phyloP scores from a whole-genome alignment of 2,113 vertebrate genomes.

The Hemiscyllium ocellatum region DNA sequence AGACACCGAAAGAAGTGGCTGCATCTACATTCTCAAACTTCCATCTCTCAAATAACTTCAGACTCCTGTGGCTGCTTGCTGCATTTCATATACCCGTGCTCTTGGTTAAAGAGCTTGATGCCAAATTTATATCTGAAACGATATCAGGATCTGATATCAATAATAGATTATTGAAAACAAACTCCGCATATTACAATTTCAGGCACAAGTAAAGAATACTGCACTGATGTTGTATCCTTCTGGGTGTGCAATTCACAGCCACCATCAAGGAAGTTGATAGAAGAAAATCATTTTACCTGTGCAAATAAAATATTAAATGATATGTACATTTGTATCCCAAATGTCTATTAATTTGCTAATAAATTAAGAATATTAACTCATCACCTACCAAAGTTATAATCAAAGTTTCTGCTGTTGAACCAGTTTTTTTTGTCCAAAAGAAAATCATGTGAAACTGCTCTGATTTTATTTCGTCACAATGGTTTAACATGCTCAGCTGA shows the following conservation, averaged over 20 bases:
- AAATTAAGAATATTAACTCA: neutral
- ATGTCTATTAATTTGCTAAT: neutral
- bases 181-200: neutral
- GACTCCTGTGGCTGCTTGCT: neutral
- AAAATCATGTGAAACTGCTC: neutral
- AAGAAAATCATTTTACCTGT: neutral
- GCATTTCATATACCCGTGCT: neutral
- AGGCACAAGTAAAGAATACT: neutral
- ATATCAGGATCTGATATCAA: too few species aligned
- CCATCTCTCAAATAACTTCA: neutral
- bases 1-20: neutral
- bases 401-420: neutral
- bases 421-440: neutral
- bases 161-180: neutral
- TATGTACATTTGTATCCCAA: neutral
- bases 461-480: neutral
- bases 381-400: neutral
- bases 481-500: neutral
- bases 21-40: neutral
- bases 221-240: neutral
- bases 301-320: neutral
- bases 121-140: neutral
- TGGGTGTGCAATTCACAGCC: neutral
- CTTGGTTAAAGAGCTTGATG: neutral
- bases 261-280: neutral